Evolutionary conservation across 2,113 vertebrate species (phyloP), one percentile per base, ranked within the genome.

Genomic region (Cryptotis parvus): DNA sequence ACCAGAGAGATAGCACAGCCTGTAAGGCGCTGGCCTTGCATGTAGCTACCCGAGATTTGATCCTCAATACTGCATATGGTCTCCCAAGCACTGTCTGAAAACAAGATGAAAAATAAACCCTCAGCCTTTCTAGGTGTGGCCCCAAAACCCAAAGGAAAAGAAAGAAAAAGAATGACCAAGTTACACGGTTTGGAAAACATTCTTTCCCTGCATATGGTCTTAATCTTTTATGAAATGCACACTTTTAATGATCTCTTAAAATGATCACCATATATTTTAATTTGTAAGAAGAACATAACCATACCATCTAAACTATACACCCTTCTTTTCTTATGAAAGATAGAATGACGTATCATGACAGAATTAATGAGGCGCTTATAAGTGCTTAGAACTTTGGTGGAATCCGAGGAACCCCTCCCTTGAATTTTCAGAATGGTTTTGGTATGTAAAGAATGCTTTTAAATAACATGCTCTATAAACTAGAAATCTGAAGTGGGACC

Each of bases 231-330:
- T 24, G 29, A 9, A 14, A 37, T 10, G 27, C 6, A 37, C 16
- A 49, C 45, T 41, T 82, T 78, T 86, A 87, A 72, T 65, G 18
- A 73, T 29, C 75, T 90, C 29, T 63, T 75, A 73, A 72, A 69
- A 52, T n/a, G 86, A 5, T 26, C 69, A 22, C 55, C 85, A 3
- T 74, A 33, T 69, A 39, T 82, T 82, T 88, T 77, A 14, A 76
- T 80, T 84, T 52, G 0, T 4, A 0, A 1, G 15, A 49, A 66
- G 55, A 16, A 81, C 26, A 52, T 1, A 1, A 65, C 76, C 49
- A 58, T 77, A 20, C 70, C 16, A 33, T 74, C 16, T 81, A 33
- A 66, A 72, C 37, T 79, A 22, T 14, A 63, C 2, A 70, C 15
- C 0, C 2, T n/a, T 49, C 75, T 89, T 2, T 49, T 87, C 79